Base-by-base conservation (phyloP, 2,888 invertebrate species). In the Alloscopus bannaensis region DNA sequence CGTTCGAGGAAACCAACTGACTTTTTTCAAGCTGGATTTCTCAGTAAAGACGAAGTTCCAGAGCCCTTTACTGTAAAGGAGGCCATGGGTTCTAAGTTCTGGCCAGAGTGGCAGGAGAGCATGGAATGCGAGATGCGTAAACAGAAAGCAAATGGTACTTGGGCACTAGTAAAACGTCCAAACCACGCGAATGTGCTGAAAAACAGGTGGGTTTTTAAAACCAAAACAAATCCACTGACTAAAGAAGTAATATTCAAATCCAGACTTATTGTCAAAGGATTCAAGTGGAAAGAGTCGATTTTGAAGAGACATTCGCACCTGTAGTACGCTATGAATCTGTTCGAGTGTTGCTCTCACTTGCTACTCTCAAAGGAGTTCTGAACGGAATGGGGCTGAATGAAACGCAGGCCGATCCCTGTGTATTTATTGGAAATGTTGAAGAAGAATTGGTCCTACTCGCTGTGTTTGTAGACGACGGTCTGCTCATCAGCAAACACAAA, bases 391-490 rank as follows among this genome's bases (percentile, higher is more conserved):
- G 71, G 1, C 68, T 86, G 24, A 20, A 42, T 2, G 55, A 42
- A 22, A 52, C 70, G 1, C 1, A 52, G n/a, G 76, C 70, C n/a
- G 86, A 84, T 70, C 78, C 70, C 6, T 83, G 80, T 68, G 79
- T 84, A 0, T 86, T 50, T 36, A 6, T 36, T n/a, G 64, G 64
- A 1, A 31, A 13, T 18, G 28, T 42, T 0, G 52, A 55, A 1
- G 45, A 16, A 0, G 18, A 55, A 1, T 1, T 1, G 3, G 28
- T 55, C 0, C 28, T 64, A 13, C 18, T 64, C 0, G 28, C 36
- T 13, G 16, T 70, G 1, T 77, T 29, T 55, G 77, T 77, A 0
- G 77, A 77, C 31, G 77, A 77, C 22, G 70, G 69, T 1, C 20
- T 77, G 0, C 2, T 77, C 18, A 1, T 68, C 13, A 45, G 65